Evolutionary conservation across 2,797 vertebrate genomes (phyloP).

Genomic region (Sibirionetta formosa): DNA sequence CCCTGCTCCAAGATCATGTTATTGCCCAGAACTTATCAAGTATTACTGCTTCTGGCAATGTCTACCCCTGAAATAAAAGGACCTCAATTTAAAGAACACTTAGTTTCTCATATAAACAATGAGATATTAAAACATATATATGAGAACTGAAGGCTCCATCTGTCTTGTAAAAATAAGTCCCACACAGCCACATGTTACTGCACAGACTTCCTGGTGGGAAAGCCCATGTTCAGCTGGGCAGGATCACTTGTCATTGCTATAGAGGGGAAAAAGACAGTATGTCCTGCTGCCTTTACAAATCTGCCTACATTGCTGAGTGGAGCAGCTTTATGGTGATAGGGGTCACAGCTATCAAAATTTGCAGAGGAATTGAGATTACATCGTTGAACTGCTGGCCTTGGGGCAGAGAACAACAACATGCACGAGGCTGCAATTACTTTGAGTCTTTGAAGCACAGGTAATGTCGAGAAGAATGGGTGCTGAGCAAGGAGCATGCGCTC

Average conservation of each 20-base stretch:
- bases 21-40: background rate
- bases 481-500: background rate
- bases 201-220: background rate
- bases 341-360: background rate
- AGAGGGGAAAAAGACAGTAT: background rate
- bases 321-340: background rate
- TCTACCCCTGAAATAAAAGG: constrained; percentile 13
- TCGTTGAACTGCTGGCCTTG: background rate
- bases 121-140: constrained; percentile 47
- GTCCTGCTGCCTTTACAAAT: background rate
- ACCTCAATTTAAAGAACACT: constrained; percentile 36
- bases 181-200: background rate
- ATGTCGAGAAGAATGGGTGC: background rate
- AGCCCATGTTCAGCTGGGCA: background rate
- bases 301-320: background rate
- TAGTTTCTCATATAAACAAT: constrained; percentile 34
- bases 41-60: constrained; percentile 1
- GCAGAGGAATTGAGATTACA: background rate
- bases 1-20: background rate
- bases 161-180: constrained; percentile 44
- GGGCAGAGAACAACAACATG: background rate
- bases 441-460: background rate
- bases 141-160: constrained; percentile 55
- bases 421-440: fast-evolving
- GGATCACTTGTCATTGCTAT: background rate